phyloP scores from a whole-genome alignment of 2,797 vertebrate species.

The Perodicticus potto region DNA sequence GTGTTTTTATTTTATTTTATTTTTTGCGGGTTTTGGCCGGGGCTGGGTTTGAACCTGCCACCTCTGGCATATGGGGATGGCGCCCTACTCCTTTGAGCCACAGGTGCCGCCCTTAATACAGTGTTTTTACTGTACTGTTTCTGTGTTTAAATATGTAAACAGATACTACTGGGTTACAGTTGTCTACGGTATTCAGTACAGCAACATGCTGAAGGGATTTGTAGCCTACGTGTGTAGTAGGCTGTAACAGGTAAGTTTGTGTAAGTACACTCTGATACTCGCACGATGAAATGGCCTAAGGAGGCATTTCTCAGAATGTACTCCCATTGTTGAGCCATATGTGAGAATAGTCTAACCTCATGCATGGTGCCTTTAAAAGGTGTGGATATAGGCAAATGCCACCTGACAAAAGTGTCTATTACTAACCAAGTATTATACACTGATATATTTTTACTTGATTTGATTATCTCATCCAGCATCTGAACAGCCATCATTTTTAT shows the following conservation, averaged over 20 bases:
- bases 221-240: not conserved
- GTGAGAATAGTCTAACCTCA: not conserved
- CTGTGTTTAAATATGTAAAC: not conserved
- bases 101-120: too few relatives aligned
- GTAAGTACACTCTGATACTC: not conserved
- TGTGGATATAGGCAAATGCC: constrained; percentile 16
- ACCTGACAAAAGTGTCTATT: constrained; percentile 13
- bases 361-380: not conserved
- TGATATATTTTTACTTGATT: not conserved
- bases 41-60: too few relatives aligned
- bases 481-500: constrained; percentile 21
- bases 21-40: too few relatives aligned
- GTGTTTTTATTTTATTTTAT: too few relatives aligned
- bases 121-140: not conserved
- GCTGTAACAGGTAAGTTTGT: not conserved
- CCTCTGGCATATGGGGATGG: too few relatives aligned
- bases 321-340: not conserved
- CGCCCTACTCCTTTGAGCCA: too few relatives aligned
- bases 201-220: not conserved
- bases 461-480: not conserved
- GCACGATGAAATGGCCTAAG: not conserved
- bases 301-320: not conserved
- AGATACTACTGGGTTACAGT: not conserved
- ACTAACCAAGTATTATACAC: not conserved
- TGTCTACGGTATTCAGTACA: not conserved